Evolutionary conservation across 2,797 vertebrate genomes (phyloP).

Genomic region (Acomys russatus): DNA sequence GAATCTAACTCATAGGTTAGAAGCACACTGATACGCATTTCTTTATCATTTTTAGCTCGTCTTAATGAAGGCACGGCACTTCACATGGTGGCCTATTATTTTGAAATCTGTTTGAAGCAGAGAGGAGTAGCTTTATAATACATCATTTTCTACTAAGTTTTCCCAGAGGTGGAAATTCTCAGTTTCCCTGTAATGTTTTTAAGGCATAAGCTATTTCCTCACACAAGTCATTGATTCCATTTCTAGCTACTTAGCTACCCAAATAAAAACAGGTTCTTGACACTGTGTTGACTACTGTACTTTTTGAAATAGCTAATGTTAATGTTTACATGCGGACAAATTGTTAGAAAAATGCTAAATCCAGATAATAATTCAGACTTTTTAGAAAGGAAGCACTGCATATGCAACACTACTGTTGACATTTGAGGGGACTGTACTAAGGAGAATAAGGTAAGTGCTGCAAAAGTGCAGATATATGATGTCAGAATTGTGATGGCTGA

Average conservation of each 20-base stretch:
- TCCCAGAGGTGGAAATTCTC: neutral
- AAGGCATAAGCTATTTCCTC: neutral
- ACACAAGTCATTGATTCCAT: neutral
- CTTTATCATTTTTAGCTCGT: neutral
- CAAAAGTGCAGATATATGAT: neutral
- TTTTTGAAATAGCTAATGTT: neutral
- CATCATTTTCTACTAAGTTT: neutral
- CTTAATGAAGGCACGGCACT: neutral
- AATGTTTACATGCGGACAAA: neutral
- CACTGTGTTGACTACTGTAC: neutral
- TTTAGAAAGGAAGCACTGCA: neutral
- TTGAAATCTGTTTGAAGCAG: neutral
- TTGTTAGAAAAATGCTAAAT: neutral
- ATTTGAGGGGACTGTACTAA: neutral
- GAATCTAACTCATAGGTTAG: neutral
- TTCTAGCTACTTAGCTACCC: neutral
- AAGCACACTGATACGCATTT: neutral
- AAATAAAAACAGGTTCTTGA: neutral
- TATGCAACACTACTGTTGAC: neutral
- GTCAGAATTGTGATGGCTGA: neutral
- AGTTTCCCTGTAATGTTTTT: neutral
- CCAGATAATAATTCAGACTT: neutral
- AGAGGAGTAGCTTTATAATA: neutral
- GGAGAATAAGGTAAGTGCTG: neutral
- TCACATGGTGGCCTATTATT: neutral